Evolutionary conservation across 23 tunicate species (phyloP).

Genomic region (Trididemnum nubilum): DNA sequence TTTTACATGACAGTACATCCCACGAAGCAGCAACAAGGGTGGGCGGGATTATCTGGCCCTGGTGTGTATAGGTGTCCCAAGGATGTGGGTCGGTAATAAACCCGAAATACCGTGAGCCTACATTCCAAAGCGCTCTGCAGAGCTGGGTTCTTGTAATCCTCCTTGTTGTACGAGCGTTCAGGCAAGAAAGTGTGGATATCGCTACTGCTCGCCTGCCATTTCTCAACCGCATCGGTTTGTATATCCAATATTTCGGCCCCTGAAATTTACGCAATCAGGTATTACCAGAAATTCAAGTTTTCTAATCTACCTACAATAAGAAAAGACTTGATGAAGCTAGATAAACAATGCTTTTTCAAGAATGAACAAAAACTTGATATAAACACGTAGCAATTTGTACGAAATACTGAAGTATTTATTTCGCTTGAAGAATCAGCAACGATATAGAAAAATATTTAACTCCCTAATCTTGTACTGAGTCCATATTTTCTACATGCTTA

Average conservation of each 20-base stretch:
- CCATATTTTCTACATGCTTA: no score
- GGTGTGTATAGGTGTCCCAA: conserved; percentile 12
- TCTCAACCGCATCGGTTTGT: conserved; percentile 73
- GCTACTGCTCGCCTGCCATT: conserved; percentile 40
- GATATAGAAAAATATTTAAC: no score
- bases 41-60: conserved; percentile 22
- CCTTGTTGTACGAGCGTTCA: conserved; percentile 73
- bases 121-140: conserved; percentile 53
- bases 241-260: conserved; percentile 65
- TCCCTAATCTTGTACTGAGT: no score
- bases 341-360: not conserved
- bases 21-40: conserved; percentile 75
- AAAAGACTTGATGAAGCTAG: not conserved
- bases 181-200: conserved; percentile 17
- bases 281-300: no score
- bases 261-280: conserved; percentile 10
- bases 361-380: not conserved
- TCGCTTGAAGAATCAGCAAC: no score
- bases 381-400: no score
- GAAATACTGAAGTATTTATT: no score
- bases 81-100: conserved; percentile 44
- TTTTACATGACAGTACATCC: conserved; percentile 65
- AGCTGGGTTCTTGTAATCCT: conserved; percentile 34
- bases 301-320: not conserved
- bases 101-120: conserved; percentile 54